A percentile compares a stretch with the other conserved stretches of the same genome.
Evolutionary conservation across 2,113 vertebrate genomes (phyloP).

Genomic region (Forbesichthys papilliferus): DNA sequence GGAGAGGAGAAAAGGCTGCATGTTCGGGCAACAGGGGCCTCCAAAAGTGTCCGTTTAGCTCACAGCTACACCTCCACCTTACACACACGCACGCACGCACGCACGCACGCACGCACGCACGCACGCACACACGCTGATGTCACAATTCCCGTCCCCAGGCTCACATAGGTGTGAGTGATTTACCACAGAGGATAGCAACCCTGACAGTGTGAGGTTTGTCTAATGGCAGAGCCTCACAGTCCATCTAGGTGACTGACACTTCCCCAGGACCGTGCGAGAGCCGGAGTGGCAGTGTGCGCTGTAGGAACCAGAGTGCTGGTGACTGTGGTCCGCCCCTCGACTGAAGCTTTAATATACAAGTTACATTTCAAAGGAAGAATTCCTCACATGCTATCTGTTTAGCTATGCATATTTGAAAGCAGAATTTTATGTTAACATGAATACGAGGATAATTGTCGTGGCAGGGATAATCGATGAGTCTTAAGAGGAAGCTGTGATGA

Average conservation of each 20-base stretch:
- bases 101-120: constrained; percentile 9
- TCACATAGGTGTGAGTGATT: constrained; percentile 54
- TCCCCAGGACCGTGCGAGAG: constrained; percentile 46
- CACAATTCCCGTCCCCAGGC: constrained; percentile 35
- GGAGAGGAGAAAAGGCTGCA: constrained; percentile 45
- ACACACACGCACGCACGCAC: constrained; percentile 15
- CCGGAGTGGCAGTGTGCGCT: constrained; percentile 38
- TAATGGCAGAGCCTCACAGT: constrained; percentile 28
- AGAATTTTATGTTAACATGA: constrained; percentile 55
- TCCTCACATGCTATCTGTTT: neutral
- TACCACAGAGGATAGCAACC: constrained; percentile 37
- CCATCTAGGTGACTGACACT: constrained; percentile 52
- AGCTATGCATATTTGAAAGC: constrained; percentile 33
- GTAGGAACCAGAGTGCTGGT: constrained; percentile 29
- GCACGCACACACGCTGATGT: neutral
- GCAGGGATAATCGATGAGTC: constrained; percentile 34
- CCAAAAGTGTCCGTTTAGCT: constrained; percentile 61
- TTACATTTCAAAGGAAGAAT: constrained; percentile 54
- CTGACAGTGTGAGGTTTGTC: constrained; percentile 42
- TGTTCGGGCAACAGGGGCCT: constrained; percentile 51
- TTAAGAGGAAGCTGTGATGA: constrained; percentile 22
- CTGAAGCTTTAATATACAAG: constrained; percentile 60
- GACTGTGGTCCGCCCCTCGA: neutral
- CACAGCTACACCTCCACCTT: constrained; percentile 19
- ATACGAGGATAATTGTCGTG: constrained; percentile 10